These are phyloP conservation scores for Trinorchestia longiramus DNA, from an alignment of 1,140 invertebrate genomes.

Conservation along the genomic window DNA sequence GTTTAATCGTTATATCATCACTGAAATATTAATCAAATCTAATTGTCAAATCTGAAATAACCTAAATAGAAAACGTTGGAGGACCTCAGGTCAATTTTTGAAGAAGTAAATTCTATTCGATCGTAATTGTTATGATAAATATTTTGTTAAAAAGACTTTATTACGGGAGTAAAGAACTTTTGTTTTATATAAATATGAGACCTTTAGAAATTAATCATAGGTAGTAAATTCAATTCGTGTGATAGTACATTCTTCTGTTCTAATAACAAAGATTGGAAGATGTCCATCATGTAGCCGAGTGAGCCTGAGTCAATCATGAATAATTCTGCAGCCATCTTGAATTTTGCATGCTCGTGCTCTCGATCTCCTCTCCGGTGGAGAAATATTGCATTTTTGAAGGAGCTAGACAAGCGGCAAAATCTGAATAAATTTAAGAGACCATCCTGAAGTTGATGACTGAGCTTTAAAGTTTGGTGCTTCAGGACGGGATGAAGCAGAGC, in stretches of 20 bases:
- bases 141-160: background rate
- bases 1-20: background rate
- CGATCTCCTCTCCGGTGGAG: background rate
- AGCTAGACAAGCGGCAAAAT: conserved; percentile 22
- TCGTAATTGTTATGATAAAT: background rate
- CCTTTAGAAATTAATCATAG: background rate
- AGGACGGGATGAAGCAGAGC: background rate
- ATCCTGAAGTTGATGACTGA: conserved; percentile 26
- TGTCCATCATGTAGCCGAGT: background rate
- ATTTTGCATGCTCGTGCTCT: conserved; percentile 15
- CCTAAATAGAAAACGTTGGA: background rate
- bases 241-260: background rate
- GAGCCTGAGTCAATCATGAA: conserved; percentile 14
- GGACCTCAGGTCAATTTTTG: background rate
- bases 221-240: background rate
- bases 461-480: conserved; percentile 15
- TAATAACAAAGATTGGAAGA: conserved; percentile 11
- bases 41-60: no score
- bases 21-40: background rate
- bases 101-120: background rate
- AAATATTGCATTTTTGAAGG: conserved; percentile 35
- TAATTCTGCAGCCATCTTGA: background rate
- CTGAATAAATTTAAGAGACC: conserved; percentile 34
- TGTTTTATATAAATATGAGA: background rate
- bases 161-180: no score